Conservation (phyloP, 1,140 invertebrate genomes). For the Micrasema longulum region DNA sequence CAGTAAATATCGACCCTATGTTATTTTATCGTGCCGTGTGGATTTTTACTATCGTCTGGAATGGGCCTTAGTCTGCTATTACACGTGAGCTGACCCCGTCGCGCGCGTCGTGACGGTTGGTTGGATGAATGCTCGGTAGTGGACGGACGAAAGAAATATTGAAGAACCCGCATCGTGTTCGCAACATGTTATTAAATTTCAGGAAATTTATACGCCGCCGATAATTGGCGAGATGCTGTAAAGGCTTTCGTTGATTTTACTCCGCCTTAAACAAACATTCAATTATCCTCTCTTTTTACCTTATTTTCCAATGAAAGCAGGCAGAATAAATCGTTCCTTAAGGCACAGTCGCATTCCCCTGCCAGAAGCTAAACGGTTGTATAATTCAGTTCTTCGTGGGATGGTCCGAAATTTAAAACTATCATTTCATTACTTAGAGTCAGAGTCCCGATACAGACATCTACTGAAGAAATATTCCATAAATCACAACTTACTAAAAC, state of each 20-base stretch:
- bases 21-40: no score
- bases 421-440: no score
- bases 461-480: no score
- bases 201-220: constrained; percentile 50
- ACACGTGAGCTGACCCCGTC: not conserved
- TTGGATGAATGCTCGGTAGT: no score
- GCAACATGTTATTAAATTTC: constrained; percentile 51
- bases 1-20: no score
- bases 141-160: no score
- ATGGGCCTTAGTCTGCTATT: not conserved
- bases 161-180: not conserved
- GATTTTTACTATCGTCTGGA: no score
- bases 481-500: no score
- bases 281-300: constrained; percentile 46
- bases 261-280: constrained; percentile 51
- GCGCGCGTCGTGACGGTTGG: not conserved
- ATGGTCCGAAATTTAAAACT: no score
- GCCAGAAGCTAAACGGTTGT: not conserved
- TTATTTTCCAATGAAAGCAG: not conserved
- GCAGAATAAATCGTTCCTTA: not conserved
- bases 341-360: not conserved
- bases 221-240: constrained; percentile 48
- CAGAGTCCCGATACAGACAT: no score
- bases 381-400: not conserved
- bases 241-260: constrained; percentile 41